Conservation (phyloP, 2,888 invertebrate species). For the Stomorhina lunata region DNA sequence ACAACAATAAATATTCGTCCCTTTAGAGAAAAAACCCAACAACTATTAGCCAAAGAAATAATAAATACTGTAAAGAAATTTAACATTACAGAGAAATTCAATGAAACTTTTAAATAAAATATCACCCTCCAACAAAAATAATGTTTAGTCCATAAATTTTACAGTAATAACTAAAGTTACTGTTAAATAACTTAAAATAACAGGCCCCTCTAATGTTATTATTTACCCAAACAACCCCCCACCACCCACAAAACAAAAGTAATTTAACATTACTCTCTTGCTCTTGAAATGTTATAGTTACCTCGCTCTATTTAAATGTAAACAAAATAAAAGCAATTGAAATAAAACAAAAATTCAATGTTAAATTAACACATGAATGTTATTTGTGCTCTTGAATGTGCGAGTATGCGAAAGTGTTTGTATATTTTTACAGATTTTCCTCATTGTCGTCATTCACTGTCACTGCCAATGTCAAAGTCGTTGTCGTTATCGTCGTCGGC, state of each 20-base stretch:
- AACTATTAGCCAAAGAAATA: slow-evolving; percentile 6
- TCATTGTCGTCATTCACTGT: slow-evolving; percentile 65
- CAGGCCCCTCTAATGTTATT: neutral
- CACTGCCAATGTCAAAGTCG: slow-evolving; percentile 70
- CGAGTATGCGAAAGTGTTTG: neutral
- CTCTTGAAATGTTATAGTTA: slow-evolving; percentile 36
- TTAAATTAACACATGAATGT: slow-evolving; percentile 27
- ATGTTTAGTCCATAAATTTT: no score
- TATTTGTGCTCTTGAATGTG: no score
- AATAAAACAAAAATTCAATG: slow-evolving; percentile 33
- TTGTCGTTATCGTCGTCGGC: slow-evolving; percentile 70
- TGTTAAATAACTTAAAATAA: no score
- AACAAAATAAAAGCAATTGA: neutral
- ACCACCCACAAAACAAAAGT: neutral
- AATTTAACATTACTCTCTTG: neutral
- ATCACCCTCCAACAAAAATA: no score
- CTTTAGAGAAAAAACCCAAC: neutral
- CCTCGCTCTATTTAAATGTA: slow-evolving; percentile 3
- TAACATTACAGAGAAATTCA: no score
- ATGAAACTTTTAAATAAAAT: no score
- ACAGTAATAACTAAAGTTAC: no score
- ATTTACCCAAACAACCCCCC: neutral
- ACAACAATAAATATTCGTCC: slow-evolving; percentile 63
- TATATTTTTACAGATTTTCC: slow-evolving; percentile 54
- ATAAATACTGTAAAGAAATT: no score